phyloP scores from a whole-genome alignment of 2,113 vertebrate species.

The Hydrolagus affinis region DNA sequence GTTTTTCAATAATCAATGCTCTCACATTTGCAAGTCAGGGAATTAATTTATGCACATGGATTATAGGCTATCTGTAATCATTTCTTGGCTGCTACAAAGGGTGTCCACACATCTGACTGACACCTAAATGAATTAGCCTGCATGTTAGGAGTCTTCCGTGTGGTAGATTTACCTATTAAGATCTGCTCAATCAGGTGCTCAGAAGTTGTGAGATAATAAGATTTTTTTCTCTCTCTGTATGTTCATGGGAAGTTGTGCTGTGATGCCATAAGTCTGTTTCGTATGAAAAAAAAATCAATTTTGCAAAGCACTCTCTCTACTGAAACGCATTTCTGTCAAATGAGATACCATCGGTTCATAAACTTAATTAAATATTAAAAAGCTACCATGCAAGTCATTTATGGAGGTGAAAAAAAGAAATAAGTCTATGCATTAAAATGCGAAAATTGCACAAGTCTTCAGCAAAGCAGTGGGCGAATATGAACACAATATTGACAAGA shows the following conservation, averaged over 20 bases:
- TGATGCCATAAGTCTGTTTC: not conserved
- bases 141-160: not conserved
- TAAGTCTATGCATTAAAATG: not conserved
- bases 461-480: not conserved
- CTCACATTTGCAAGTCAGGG: constrained; percentile 8
- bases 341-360: constrained; percentile 14
- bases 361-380: constrained; percentile 32
- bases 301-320: constrained; percentile 11
- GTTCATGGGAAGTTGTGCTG: not conserved
- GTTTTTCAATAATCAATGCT: constrained; percentile 4
- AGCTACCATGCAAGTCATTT: not conserved
- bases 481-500: not conserved
- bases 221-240: not conserved
- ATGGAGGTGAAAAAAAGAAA: constrained; percentile 4
- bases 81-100: constrained; percentile 3
- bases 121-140: constrained; percentile 15
- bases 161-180: not conserved
- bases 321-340: constrained; percentile 27
- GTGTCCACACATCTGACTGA: not conserved
- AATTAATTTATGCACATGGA: constrained; percentile 4
- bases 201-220: constrained; percentile 2
- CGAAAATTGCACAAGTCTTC: not conserved
- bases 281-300: constrained; percentile 23
- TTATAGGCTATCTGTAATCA: not conserved
- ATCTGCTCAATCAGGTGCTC: constrained; percentile 3